Evolutionary conservation across 1,140 invertebrate species (phyloP), one percentile per base, ranked within the genome.

Genomic region (Aphaenogaster ashmeadi): DNA sequence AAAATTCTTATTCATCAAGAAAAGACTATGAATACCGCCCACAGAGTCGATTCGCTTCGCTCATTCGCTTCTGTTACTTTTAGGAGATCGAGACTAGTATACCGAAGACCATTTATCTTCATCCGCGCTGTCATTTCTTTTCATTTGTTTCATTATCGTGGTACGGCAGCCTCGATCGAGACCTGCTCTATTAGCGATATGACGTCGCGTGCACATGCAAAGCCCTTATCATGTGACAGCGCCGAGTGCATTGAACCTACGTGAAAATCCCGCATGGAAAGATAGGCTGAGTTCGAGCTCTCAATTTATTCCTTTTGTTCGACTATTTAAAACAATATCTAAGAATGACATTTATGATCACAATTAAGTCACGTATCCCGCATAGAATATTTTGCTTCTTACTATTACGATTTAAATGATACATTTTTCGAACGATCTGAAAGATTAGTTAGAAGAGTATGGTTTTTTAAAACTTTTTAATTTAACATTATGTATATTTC

Each of bases 111-210:
- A 89, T 90, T 90, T 90, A 69, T 90, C 89, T 90, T 89, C 88
- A 90, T 90, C 88, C 58, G 38, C 21, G 3, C 77, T 78, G 89
- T 89, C 78, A 89, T 89, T 89, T 90, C 89, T 89, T 90, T 90
- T 87, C 88, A 90, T 90, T 90, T 90, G 88, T 77, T 71, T 54
- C 87, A 89, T 89, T 86, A 86, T 69, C 88, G 50, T 52, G 64
- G 50, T 79, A 90, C 72, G 86, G 86, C 83, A 83, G 54, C 88
- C 84, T 84, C 88, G 47, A 86, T 90, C 88, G 56, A 66, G 75
- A 66, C 60, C 84, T 87, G 56, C 78, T 89, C 89, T 89, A 90
- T 90, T 90, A 90, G 54, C 77, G 72, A 47, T 71, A 71, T 79
- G 74, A 80, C 66, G 71, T 58, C 36, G 47, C 74, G 66, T 78